A percentile compares a stretch with the other conserved stretches of the same genome.
Evolutionary conservation across 2,797 vertebrate species (phyloP).

Genomic region (Rhinophrynus dorsalis): DNA sequence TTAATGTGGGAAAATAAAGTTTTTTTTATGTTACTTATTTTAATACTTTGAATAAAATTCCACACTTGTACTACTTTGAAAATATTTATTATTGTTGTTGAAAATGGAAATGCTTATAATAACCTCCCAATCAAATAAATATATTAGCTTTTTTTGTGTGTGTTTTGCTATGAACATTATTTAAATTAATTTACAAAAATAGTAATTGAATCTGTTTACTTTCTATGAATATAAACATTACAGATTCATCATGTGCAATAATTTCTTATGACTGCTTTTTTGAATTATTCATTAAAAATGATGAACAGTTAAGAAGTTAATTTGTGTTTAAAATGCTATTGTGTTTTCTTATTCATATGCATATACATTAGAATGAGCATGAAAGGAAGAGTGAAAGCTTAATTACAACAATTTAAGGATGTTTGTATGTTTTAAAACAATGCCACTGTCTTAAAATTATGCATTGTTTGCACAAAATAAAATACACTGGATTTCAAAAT

Average conservation of each 20-base stretch:
- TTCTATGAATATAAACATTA: conserved; percentile 36
- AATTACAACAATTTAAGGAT: conserved; percentile 44
- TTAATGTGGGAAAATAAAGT: no score
- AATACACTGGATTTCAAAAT: neutral
- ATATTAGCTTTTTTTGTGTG: neutral
- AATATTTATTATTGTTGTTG: no score
- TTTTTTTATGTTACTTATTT: no score
- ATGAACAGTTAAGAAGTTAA: conserved; percentile 38
- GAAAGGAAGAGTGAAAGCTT: conserved; percentile 25
- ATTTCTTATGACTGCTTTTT: conserved; percentile 41
- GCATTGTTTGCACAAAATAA: conserved; percentile 8
- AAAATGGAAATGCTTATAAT: no score
- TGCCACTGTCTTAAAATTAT: conserved; percentile 9
- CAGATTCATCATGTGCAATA: neutral
- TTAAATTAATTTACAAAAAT: neutral
- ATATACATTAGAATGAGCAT: conserved; percentile 25
- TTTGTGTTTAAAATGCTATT: conserved; percentile 39
- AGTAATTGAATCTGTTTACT: conserved; percentile 14
- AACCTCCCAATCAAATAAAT: no score
- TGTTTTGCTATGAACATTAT: neutral
- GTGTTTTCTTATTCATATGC: conserved; percentile 5
- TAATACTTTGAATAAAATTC: no score
- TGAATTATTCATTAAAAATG: conserved; percentile 50
- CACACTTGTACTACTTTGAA: no score
- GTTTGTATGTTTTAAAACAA: conserved; percentile 36